These are phyloP conservation scores for Aplocera efformata DNA, from an alignment of 2,888 invertebrate genomes.

Conservation along the genomic window DNA sequence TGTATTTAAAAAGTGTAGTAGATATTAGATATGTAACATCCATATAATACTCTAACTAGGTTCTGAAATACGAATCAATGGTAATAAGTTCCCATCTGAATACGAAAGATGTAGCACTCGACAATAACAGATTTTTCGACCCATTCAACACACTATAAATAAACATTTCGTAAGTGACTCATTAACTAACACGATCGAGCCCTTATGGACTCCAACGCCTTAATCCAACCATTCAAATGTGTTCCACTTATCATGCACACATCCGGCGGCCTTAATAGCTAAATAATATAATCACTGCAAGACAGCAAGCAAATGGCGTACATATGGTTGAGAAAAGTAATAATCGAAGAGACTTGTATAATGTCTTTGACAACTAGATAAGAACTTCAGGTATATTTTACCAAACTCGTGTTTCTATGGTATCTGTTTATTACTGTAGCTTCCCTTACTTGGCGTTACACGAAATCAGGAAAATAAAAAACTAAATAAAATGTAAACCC, in stretches of 20 bases:
- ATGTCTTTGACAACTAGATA: not conserved
- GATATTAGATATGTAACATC: no score
- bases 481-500: not conserved
- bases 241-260: constrained; percentile 49
- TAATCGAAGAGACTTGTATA: constrained; percentile 1
- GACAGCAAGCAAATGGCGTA: constrained; percentile 24
- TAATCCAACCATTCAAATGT: constrained; percentile 49
- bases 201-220: constrained; percentile 33
- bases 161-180: constrained; percentile 26
- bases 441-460: no score
- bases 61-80: no score
- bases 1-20: no score
- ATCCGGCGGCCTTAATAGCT: constrained; percentile 58
- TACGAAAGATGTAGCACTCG: constrained; percentile 16
- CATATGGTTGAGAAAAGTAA: constrained; percentile 19
- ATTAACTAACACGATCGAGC: constrained; percentile 26
- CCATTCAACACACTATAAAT: constrained; percentile 17
- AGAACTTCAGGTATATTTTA: no score
- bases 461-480: no score
- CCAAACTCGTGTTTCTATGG: no score
- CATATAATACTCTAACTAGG: no score
- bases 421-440: no score
- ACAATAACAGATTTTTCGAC: constrained; percentile 16
- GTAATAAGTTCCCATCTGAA: constrained; percentile 13
- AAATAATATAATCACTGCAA: constrained; percentile 38